phyloP scores from a whole-genome alignment of 2,797 vertebrate genomes.

The Mus caroli region DNA sequence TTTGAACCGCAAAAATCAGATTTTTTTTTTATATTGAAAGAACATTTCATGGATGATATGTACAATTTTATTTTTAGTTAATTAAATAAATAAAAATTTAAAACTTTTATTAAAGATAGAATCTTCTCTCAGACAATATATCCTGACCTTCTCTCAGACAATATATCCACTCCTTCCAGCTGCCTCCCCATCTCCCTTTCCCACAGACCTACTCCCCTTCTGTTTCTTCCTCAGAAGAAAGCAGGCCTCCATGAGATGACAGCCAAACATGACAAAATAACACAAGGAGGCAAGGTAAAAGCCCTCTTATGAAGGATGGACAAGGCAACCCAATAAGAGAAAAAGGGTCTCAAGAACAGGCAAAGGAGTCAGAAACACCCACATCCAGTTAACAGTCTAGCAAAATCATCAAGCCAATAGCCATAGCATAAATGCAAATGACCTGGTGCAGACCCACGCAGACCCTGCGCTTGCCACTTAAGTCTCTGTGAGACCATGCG shows the following conservation, averaged over 20 bases:
- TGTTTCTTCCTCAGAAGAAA: neutral
- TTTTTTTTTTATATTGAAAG: neutral
- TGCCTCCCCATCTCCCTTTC: neutral
- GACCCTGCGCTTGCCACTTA: neutral
- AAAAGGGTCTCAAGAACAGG: too few relatives aligned
- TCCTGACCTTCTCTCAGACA: neutral
- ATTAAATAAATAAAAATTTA: neutral
- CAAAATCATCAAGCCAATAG: neutral
- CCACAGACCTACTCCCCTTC: neutral
- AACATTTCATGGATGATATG: neutral
- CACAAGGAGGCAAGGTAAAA: neutral
- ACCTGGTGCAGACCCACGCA: neutral
- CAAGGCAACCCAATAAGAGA: neutral
- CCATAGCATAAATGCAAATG: neutral
- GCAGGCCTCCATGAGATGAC: neutral
- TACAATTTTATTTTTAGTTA: neutral
- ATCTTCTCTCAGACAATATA: neutral
- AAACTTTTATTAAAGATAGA: too few relatives aligned
- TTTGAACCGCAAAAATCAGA: slow-evolving; percentile 75
- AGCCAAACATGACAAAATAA: neutral
- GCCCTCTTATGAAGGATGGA: neutral
- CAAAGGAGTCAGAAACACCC: neutral
- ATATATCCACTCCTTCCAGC: too few relatives aligned
- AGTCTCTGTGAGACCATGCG: neutral
- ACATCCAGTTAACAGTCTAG: too few relatives aligned